A percentile compares a stretch with the other conserved stretches of the same genome.
Evolutionary conservation across 2,888 invertebrate species (phyloP).

Genomic region (Loripinus fragilis): DNA sequence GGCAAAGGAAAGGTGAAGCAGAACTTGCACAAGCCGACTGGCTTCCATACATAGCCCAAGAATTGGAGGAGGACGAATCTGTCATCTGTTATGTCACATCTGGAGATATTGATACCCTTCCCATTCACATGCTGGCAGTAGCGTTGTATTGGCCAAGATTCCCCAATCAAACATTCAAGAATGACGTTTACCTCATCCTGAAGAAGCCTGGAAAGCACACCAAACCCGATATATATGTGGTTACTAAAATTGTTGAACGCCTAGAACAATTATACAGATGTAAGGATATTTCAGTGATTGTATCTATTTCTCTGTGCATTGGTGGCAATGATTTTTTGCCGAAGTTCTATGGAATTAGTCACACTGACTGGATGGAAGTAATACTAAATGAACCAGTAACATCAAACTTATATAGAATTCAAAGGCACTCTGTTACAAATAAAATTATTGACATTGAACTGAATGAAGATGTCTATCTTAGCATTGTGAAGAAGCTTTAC

Average conservation of each 20-base stretch:
- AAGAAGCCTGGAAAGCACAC: background rate
- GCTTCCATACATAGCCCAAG: background rate
- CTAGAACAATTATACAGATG: background rate
- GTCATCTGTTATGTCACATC: background rate
- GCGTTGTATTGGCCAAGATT: background rate
- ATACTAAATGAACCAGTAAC: background rate
- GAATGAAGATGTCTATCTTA: background rate
- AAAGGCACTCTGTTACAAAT: background rate
- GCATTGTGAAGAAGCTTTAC: background rate
- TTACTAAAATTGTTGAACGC: background rate
- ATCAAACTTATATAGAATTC: background rate
- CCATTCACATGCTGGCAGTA: background rate
- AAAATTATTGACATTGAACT: background rate
- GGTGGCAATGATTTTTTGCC: background rate
- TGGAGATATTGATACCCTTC: background rate
- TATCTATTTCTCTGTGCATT: background rate
- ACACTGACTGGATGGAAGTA: background rate
- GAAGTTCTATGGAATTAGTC: background rate
- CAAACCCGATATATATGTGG: background rate
- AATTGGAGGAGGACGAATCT: background rate
- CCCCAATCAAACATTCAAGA: background rate
- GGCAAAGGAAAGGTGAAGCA: background rate
- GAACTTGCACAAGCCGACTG: background rate
- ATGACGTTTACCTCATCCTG: background rate
- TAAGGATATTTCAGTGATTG: background rate